Evolutionary conservation across 2,888 invertebrate genomes (phyloP).

Genomic region (Trissolcus brochymenae): DNA sequence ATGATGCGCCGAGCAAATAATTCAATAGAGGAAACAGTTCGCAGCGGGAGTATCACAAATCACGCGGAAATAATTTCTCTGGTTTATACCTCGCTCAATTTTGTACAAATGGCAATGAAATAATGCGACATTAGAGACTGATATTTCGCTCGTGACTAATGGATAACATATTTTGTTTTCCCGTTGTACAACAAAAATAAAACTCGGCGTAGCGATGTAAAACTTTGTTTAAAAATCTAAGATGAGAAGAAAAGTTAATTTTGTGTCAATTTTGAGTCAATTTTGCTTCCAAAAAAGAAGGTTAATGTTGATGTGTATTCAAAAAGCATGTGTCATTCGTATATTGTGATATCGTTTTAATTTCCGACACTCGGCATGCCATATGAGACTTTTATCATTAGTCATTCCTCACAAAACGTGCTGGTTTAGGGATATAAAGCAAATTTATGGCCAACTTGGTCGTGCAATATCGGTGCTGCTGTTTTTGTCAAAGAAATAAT

Average conservation of each 20-base stretch:
- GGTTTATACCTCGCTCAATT: constrained; percentile 13
- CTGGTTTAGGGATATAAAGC: constrained; percentile 8
- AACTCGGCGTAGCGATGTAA: too few relatives aligned
- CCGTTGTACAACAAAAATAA: too few relatives aligned
- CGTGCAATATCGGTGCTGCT: constrained; percentile 5
- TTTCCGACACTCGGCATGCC: constrained; percentile 16
- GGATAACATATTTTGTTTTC: too few relatives aligned
- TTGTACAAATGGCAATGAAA: constrained; percentile 16
- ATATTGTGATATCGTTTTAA: constrained; percentile 27
- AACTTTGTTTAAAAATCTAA: too few relatives aligned
- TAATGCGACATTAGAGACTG: constrained; percentile 22
- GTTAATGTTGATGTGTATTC: background rate
- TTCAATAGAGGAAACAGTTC: constrained; percentile 3
- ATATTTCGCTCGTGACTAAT: constrained; percentile 10
- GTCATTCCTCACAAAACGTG: constrained; percentile 13
- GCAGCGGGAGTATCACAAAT: constrained; percentile 18
- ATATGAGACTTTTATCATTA: constrained; percentile 17
- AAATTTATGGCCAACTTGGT: constrained; percentile 12
- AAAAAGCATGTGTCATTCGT: constrained; percentile 10
- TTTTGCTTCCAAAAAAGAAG: too few relatives aligned
- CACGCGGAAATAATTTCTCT: constrained; percentile 23
- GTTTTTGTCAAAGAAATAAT: constrained; percentile 7
- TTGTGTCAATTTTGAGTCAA: too few relatives aligned
- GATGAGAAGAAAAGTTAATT: too few relatives aligned
- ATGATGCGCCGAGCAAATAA: too few relatives aligned